These are phyloP conservation scores for Varanus komodoensis DNA, from an alignment of 2,113 vertebrate genomes.

Conservation along the genomic window DNA sequence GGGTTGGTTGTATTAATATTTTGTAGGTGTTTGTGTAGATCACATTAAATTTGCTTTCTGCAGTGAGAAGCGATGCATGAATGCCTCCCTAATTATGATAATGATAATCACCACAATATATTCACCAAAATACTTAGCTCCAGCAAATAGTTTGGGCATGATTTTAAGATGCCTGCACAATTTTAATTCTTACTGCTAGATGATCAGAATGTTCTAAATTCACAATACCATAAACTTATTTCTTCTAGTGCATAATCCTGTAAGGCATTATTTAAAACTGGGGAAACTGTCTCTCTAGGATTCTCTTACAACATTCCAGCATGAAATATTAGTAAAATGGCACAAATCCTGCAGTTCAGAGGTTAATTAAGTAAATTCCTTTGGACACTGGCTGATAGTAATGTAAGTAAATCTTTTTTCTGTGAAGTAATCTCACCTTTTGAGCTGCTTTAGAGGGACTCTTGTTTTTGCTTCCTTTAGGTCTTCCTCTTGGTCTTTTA, in stretches of 20 bases:
- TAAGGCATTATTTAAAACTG: not conserved
- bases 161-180: conserved; percentile 53
- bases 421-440: conserved; percentile 86
- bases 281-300: not conserved
- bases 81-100: too few relatives aligned
- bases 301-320: conserved; percentile 16
- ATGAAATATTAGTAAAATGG: conserved; percentile 49
- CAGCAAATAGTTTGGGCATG: conserved; percentile 58
- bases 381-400: conserved; percentile 35
- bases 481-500: conserved; percentile 96
- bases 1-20: too few relatives aligned
- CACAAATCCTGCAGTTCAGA: conserved; percentile 32
- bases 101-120: conserved; percentile 57
- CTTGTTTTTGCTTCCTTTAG: conserved; percentile 99
- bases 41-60: too few relatives aligned
- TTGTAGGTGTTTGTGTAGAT: too few relatives aligned
- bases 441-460: conserved; percentile 94
- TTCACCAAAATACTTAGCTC: conserved; percentile 70
- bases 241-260: not conserved
- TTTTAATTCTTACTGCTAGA: conserved; percentile 58
- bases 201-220: not conserved
- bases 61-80: too few relatives aligned
- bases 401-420: conserved; percentile 37
- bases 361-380: conserved; percentile 24
- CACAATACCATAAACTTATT: not conserved